These are phyloP conservation scores for Drosophila rellima DNA, from an alignment of 2,888 invertebrate species.

Conservation along the genomic window DNA sequence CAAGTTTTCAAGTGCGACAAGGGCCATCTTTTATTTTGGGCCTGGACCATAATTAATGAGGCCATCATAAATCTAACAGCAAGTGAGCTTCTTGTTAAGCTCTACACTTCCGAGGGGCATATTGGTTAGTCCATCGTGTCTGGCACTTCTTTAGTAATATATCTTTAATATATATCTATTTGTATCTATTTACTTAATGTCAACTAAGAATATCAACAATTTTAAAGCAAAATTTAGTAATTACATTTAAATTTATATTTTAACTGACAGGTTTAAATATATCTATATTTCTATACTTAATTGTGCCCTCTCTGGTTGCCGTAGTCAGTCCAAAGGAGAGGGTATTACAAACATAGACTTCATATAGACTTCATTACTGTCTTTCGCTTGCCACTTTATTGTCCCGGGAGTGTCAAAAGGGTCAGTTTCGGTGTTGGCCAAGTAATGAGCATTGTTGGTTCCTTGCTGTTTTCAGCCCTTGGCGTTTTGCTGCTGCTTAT, in stretches of 20 bases:
- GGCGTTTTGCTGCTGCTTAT: background rate
- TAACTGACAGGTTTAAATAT: too few relatives aligned
- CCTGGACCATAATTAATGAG: conserved; percentile 74
- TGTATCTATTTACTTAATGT: too few relatives aligned
- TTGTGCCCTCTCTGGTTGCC: too few relatives aligned
- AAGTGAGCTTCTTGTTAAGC: conserved; percentile 21
- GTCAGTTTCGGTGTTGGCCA: conserved; percentile 31
- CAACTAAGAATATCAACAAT: too few relatives aligned
- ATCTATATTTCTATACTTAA: too few relatives aligned
- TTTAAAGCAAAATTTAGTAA: too few relatives aligned
- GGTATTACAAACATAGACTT: conserved; percentile 20
- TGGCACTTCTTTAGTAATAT: background rate
- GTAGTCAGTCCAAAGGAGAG: background rate
- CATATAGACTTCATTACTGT: conserved; percentile 31
- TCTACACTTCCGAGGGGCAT: conserved; percentile 25
- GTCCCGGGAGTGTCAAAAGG: conserved; percentile 52
- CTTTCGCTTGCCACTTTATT: conserved; percentile 23
- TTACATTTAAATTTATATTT: too few relatives aligned
- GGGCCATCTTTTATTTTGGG: conserved; percentile 60
- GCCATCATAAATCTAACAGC: conserved; percentile 73
- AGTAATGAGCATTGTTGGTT: conserved; percentile 51
- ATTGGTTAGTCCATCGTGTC: conserved; percentile 6
- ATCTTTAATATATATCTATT: too few relatives aligned
- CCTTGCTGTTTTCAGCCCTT: background rate
- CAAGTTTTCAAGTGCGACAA: conserved; percentile 68